Percentiles rank a stretch among this genome's conserved stretches.
Evolutionary conservation across 2,797 vertebrate genomes (phyloP).

Genomic region (Sebastes iracundus): DNA sequence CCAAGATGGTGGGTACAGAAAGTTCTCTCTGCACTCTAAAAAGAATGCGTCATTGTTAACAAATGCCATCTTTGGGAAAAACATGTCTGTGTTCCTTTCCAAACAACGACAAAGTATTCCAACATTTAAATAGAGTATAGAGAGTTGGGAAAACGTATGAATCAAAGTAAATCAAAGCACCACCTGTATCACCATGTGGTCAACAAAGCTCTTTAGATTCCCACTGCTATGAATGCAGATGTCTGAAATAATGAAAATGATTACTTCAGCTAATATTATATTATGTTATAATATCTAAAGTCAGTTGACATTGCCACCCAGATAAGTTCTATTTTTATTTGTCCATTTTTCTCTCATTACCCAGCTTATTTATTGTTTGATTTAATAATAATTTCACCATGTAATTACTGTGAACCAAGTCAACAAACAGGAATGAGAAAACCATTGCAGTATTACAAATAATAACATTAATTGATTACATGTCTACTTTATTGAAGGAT

Average conservation of each 20-base stretch:
- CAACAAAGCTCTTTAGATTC: constrained; percentile 18
- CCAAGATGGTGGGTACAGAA: too few relatives aligned
- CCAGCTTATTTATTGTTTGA: background rate
- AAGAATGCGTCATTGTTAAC: background rate
- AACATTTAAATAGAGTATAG: background rate
- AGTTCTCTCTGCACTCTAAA: background rate
- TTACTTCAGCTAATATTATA: background rate
- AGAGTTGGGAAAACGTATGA: background rate
- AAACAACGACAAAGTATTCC: background rate
- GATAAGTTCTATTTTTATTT: background rate
- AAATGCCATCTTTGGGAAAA: background rate
- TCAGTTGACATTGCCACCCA: background rate
- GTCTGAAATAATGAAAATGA: constrained; percentile 9
- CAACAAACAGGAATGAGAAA: background rate
- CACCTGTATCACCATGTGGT: constrained; percentile 36
- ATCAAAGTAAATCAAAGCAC: constrained; percentile 25
- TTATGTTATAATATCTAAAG: background rate
- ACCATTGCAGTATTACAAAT: background rate
- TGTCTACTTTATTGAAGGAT: background rate
- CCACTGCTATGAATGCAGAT: background rate
- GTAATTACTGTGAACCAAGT: background rate
- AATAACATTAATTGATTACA: background rate
- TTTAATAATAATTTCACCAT: background rate
- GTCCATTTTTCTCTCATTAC: background rate
- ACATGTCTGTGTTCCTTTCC: background rate